Base-by-base conservation (phyloP, 2,888 invertebrate genomes). In the Gastracanthus pulcherrimus region DNA sequence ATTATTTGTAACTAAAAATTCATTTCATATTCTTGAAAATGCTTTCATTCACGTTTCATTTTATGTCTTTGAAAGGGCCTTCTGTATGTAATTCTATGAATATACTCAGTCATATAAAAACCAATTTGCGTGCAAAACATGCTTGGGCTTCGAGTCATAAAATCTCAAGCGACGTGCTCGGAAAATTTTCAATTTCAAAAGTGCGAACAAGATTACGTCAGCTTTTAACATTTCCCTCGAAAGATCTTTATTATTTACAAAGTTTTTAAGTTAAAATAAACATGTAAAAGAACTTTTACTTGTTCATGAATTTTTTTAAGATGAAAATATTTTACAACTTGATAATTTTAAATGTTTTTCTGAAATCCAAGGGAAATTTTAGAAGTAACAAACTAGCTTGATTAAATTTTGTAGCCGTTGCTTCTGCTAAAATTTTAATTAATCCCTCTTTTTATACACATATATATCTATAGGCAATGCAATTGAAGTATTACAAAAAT, bases 181-280 rank as follows among this genome's bases (percentile, higher is more conserved):
- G 55, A 31, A 76, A 75, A 67, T 76, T 76, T 76, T 76, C 76
- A 76, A 76, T 76, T 76, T 67, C 26, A 67, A 67, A 76, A 76
- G 67, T 67, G 67, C 55, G 55, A 76, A 51, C 41, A 9, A 55
- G 67, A 76, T 76, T 67, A 38, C 76, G 23, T 58, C 58, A 23
- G 13, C 29, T 41, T 51, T 75, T 66, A 66, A 29, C 31, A 23
- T 76, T 58, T 66, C 34, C 38, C 66, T 67, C 36, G 41, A 58
- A 58, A 76, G 36, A 76, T 60, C 34, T 76, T 55, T 58, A 51
- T 75, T 64, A 66, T 19, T 23, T 38, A 48, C 31, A 26, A 41
- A 23, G 55, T 26, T 16, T 74, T 64, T 55, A 38, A 66, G 19
- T 26, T 16, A 23, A 55, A 55, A 55, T 55, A 55, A 23, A 7